Conservation (phyloP, 2,888 invertebrate species). For the Abscondita cerata region DNA sequence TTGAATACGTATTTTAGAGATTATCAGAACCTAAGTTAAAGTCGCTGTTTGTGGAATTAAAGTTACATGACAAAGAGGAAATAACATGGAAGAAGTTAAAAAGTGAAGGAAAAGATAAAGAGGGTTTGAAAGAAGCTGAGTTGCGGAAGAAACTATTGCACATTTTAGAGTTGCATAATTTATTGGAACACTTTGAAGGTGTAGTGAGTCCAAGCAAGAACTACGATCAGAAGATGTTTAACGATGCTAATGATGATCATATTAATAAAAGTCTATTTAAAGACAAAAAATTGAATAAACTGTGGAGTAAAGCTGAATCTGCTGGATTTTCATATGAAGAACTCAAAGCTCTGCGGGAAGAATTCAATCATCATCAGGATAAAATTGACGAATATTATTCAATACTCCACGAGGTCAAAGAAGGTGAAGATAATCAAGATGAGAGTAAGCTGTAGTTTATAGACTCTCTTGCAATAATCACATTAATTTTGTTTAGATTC, state of each 20-base stretch:
- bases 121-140: conserved; percentile 83
- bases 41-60: conserved; percentile 86
- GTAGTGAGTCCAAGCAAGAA: conserved; percentile 59
- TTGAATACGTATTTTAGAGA: conserved; percentile 14
- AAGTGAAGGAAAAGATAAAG: conserved; percentile 84
- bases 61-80: conserved; percentile 93
- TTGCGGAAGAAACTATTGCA: conserved; percentile 79
- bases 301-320: conserved; percentile 89
- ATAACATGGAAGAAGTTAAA: conserved; percentile 81
- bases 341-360: conserved; percentile 81
- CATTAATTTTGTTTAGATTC: conserved; percentile 66
- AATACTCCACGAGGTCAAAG: conserved; percentile 74
- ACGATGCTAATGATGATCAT: conserved; percentile 64
- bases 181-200: conserved; percentile 81
- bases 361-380: conserved; percentile 90
- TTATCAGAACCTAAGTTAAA: conserved; percentile 84
- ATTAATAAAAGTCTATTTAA: conserved; percentile 81
- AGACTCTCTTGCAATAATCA: neutral
- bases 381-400: conserved; percentile 91
- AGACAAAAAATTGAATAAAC: conserved; percentile 86
- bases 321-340: conserved; percentile 89
- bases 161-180: conserved; percentile 82
- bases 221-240: conserved; percentile 62
- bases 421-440: conserved; percentile 64
- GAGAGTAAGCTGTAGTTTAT: conserved; percentile 64